Base-by-base conservation (phyloP, 2,113 vertebrate genomes). In the Nothocercus nigrocapillus region DNA sequence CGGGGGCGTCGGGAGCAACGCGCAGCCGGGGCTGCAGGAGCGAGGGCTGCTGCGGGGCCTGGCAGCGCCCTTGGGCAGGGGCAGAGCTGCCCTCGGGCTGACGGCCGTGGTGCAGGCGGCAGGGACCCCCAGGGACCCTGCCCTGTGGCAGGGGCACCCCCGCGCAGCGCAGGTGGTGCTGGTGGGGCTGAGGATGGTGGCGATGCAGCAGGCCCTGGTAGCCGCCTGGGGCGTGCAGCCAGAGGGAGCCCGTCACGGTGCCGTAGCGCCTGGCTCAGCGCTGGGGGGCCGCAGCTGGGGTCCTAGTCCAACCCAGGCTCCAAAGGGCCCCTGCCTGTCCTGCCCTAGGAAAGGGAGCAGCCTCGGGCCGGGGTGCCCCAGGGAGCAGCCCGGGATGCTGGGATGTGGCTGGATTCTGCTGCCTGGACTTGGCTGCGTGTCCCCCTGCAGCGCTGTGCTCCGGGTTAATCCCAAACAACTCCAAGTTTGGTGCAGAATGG, bases 201-300 rank as follows among this genome's bases (percentile, higher is more conserved):
- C 51, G 78, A 86, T 18, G 83, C 72, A 67, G 85, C 96, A 69
- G 94, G 93, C 73, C 56, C 83, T 86, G 5, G 88, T 88, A 92
- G 94, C 85, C 66, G 93, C 85, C 90, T 83, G 45, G 32, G 64
- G 64, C 64, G 83, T 0, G 1, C 25, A 47, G 88, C 96, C 92
- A 96, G 82, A 94, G 89, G 59, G 32, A 92, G 81, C 38, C 80
- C 2, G 5, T 72, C 73, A 74, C 73, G 84, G 11, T 95, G 95
- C 96, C 86, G 95, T 95, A 94, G 94, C 94, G 73, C 61, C 42
- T 21, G 75, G 44, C 51, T 92, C 69, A n/a, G n/a, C n/a, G 49
- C 49, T 25, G 12, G 13, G 13, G 40, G 4, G 40, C 40, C 49
- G 13, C 13, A 11, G 49, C 49, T 14, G 12, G 49, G 49, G 11